phyloP scores from a whole-genome alignment of 1,140 invertebrate species.

The Caenorhabditis brenneri region DNA sequence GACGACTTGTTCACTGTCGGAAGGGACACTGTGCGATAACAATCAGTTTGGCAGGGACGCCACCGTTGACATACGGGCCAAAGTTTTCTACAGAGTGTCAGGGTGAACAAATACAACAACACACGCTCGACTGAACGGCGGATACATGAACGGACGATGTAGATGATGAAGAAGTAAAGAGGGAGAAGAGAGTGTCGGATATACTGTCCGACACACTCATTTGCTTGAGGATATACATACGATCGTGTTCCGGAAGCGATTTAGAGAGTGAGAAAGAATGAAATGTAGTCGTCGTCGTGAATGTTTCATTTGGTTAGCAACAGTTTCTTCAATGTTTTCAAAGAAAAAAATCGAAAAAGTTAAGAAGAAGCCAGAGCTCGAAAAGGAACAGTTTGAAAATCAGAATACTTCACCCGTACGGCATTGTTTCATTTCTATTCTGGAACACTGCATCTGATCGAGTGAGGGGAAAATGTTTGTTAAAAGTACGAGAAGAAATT shows the following conservation, averaged over 20 bases:
- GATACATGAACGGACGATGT: slow-evolving; percentile 31
- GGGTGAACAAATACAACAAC: slow-evolving; percentile 34
- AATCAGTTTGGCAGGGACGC: slow-evolving; percentile 7
- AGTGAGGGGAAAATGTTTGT: too few species aligned
- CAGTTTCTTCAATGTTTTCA: neutral
- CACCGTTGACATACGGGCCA: neutral
- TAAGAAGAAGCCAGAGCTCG: too few species aligned
- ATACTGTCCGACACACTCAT: slow-evolving; percentile 28
- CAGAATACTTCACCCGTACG: too few species aligned
- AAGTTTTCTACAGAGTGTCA: slow-evolving; percentile 33
- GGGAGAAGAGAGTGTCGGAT: slow-evolving; percentile 1
- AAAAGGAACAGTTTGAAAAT: too few species aligned
- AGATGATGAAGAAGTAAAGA: slow-evolving; percentile 28
- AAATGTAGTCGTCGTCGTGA: neutral
- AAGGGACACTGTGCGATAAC: slow-evolving; percentile 1
- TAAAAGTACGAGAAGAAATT: too few species aligned
- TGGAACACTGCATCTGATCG: too few species aligned
- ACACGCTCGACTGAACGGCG: slow-evolving; percentile 35
- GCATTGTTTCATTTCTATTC: too few species aligned
- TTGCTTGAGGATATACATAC: neutral
- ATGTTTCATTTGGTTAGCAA: neutral
- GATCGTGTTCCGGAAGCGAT: slow-evolving; percentile 28
- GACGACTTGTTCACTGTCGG: slow-evolving; percentile 29
- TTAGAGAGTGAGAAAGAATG: slow-evolving; percentile 4
- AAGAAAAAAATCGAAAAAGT: neutral